A percentile compares a stretch with the other conserved stretches of the same genome.
phyloP scores from a whole-genome alignment of 1,140 invertebrate genomes.

The Cataglyphis hispanica region DNA sequence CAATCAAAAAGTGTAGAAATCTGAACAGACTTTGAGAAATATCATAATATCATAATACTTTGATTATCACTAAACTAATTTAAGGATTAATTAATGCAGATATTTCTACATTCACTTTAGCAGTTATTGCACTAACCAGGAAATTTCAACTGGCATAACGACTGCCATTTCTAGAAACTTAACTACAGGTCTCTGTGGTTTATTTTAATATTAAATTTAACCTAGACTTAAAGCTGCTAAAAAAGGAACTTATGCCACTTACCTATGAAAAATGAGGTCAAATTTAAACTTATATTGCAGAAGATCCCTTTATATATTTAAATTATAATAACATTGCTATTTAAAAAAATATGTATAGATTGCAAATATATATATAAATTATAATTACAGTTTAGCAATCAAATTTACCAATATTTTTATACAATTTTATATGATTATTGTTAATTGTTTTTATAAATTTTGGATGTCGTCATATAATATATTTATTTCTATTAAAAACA shows the following conservation, averaged over 20 bases:
- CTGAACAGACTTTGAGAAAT: not conserved
- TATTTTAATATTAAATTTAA: conserved; percentile 29
- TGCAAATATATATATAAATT: too few species aligned
- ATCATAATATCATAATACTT: not conserved
- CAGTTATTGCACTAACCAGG: conserved; percentile 47
- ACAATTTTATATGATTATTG: too few species aligned
- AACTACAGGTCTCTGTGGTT: conserved; percentile 35
- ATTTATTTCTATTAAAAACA: not conserved
- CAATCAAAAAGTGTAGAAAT: not conserved
- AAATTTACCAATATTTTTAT: too few species aligned
- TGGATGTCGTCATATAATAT: too few species aligned
- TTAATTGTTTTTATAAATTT: too few species aligned
- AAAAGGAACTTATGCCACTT: not conserved
- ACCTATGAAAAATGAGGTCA: not conserved
- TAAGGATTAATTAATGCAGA: conserved; percentile 33
- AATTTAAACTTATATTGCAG: not conserved
- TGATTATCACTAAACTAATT: not conserved
- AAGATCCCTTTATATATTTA: too few species aligned
- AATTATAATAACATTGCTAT: too few species aligned
- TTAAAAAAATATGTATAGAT: too few species aligned
- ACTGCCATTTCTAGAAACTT: conserved; percentile 38
- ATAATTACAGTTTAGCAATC: too few species aligned
- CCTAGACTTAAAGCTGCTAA: conserved; percentile 20
- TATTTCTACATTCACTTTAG: not conserved
- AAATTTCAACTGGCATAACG: conserved; percentile 30